Percentiles rank a stretch among this genome's conserved stretches.
Evolutionary conservation across 1,140 invertebrate genomes (phyloP).

Genomic region (Bombus vancouverensis): DNA sequence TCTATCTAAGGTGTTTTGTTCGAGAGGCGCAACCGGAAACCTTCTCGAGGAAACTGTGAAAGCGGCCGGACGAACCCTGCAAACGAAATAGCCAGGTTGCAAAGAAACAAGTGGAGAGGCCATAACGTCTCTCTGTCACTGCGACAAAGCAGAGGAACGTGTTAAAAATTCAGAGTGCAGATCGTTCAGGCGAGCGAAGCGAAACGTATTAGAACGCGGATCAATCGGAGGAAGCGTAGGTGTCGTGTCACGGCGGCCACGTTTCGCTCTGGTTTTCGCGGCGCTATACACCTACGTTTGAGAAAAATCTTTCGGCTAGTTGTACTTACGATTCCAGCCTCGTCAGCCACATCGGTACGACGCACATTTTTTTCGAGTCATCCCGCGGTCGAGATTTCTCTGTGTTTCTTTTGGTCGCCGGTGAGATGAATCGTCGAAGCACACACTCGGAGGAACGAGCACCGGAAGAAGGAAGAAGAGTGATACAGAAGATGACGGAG

Average conservation of each 20-base stretch:
- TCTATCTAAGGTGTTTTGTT: too few relatives aligned
- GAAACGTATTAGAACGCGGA: not conserved
- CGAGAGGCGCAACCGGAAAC: not conserved
- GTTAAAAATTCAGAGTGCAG: not conserved
- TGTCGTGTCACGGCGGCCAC: constrained; percentile 6
- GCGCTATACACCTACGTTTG: not conserved
- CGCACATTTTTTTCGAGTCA: constrained; percentile 77
- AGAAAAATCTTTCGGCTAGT: not conserved
- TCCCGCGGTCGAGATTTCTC: constrained; percentile 56
- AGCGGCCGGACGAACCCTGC: not conserved
- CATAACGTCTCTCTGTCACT: not conserved
- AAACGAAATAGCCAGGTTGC: not conserved
- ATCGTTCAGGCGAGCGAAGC: not conserved
- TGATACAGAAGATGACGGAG: not conserved
- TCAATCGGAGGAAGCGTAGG: constrained; percentile 19
- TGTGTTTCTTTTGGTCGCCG: not conserved
- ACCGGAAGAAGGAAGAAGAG: not conserved
- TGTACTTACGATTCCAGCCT: constrained; percentile 80
- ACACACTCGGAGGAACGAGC: constrained; percentile 6
- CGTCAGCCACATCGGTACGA: constrained; percentile 78
- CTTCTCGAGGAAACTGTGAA: not conserved
- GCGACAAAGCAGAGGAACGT: too few relatives aligned
- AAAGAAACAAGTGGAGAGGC: not conserved
- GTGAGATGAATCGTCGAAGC: not conserved
- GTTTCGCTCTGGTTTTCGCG: not conserved